These are phyloP conservation scores for Pseudococcus viburni DNA, from an alignment of 2,888 invertebrate species.

Conservation along the genomic window DNA sequence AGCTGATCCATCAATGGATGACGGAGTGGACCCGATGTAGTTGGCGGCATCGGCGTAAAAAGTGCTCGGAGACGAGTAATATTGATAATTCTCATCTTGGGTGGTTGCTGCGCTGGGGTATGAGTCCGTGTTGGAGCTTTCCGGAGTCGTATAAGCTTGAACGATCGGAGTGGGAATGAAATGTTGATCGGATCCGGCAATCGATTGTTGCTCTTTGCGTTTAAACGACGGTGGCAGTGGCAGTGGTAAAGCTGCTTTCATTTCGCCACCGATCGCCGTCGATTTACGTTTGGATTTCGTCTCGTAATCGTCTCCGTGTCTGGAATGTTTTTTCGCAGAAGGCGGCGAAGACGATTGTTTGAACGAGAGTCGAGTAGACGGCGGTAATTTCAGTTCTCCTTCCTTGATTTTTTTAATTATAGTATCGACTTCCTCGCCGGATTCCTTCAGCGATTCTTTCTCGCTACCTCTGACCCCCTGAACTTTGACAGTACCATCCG, in stretches of 20 bases:
- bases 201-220: slow-evolving; percentile 12
- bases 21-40: neutral
- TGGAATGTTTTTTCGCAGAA: slow-evolving; percentile 10
- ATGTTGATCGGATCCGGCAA: neutral
- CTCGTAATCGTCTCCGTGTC: neutral
- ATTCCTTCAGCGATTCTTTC: slow-evolving; percentile 78
- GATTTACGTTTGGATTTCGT: slow-evolving; percentile 25
- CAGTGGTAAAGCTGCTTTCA: neutral
- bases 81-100: neutral
- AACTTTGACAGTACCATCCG: slow-evolving; percentile 87
- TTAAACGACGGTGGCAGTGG: neutral
- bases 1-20: neutral
- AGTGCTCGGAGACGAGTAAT: slow-evolving; percentile 36
- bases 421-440: slow-evolving; percentile 78
- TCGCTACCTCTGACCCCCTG: slow-evolving; percentile 87
- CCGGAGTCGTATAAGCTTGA: neutral
- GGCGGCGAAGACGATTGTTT: slow-evolving; percentile 39
- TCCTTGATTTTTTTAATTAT: slow-evolving; percentile 85
- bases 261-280: neutral
- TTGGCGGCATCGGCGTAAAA: neutral
- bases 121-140: neutral
- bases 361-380: slow-evolving; percentile 70
- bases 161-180: slow-evolving; percentile 55
- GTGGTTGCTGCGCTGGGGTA: slow-evolving; percentile 14
- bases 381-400: slow-evolving; percentile 86